Conservation (phyloP, 1,140 invertebrate genomes). For the Cryptotermes secundus region DNA sequence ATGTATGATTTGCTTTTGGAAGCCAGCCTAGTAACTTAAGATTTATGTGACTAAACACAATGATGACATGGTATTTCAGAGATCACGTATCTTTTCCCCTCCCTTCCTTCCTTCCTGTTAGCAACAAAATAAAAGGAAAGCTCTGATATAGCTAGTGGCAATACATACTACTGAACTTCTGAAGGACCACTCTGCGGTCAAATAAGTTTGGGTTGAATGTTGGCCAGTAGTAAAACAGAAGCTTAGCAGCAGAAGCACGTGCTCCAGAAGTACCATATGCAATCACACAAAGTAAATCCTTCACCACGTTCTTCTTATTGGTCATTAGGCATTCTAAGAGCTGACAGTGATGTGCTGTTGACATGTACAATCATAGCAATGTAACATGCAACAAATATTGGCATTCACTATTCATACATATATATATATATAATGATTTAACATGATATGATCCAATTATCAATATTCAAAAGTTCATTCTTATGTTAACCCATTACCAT, state of each 20-base stretch:
- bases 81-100: too few relatives aligned
- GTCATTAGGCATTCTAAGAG: constrained; percentile 93
- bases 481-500: too few relatives aligned
- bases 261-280: constrained; percentile 94
- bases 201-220: constrained; percentile 92
- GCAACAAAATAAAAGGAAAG: neutral
- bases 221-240: constrained; percentile 99
- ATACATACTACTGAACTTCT: constrained; percentile 82
- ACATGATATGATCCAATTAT: too few relatives aligned
- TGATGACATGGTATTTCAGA: too few relatives aligned
- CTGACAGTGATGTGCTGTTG: constrained; percentile 87
- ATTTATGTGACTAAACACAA: too few relatives aligned
- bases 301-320: constrained; percentile 81
- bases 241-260: constrained; percentile 87
- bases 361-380: neutral
- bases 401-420: too few relatives aligned
- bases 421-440: too few relatives aligned
- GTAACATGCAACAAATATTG: neutral
- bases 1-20: too few relatives aligned
- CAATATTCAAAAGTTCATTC: too few relatives aligned
- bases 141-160: neutral
- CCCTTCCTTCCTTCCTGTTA: neutral
- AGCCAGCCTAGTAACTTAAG: too few relatives aligned
- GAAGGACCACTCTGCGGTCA: constrained; percentile 84
- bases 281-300: constrained; percentile 94